Base-by-base conservation (phyloP, 2,888 invertebrate genomes). In the Oegoconia quadripuncta region DNA sequence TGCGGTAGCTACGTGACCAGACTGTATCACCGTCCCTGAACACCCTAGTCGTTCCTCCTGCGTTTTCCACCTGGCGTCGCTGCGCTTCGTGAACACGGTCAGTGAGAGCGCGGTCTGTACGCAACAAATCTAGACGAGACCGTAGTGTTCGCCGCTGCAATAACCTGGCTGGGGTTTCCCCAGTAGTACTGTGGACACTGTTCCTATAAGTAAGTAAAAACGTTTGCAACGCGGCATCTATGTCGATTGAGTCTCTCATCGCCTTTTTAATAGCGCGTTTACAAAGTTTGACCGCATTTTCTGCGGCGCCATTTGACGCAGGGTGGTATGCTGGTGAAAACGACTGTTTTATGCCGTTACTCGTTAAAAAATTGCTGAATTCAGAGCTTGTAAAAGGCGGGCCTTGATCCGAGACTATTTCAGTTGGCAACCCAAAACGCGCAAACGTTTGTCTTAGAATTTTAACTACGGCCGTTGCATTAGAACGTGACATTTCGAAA, bases 211-310 rank as follows among this genome's bases (percentile, higher is more conserved):
- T 22, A n/a, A 49, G 25, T 11, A 46, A 22, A 23, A 29, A 48
- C 3, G 43, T 33, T 7, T 44, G 43, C 16, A 50, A 28, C 1
- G 46, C 49, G 2, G 39, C 33, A 5, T 48, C 47, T 14, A 6
- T 15, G 9, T 30, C 17, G 3, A 11, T 7, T 25, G 3, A 3
- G 7, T 28, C 28, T 14, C 28, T 28, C 4, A 3, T 3, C 5
- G 52, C 46, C 22, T 54, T 59, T 34, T 41, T 47, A 23, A 54
- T 49, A 2, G 35, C 42, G 1, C 48, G 34, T 38, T 55, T 59
- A 33, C 47, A 50, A 2, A 50, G 26, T 31, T 48, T 54, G 0
- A 54, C 53, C 0, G 52, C 55, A 4, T 39, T 45, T 36, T 55
- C 55, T 0, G 52, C 53, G 0, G 53, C 51, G 8, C 25, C 25